These are phyloP conservation scores for Halocynthia roretzi DNA, from an alignment of 23 tunicate genomes.

Conservation along the genomic window DNA sequence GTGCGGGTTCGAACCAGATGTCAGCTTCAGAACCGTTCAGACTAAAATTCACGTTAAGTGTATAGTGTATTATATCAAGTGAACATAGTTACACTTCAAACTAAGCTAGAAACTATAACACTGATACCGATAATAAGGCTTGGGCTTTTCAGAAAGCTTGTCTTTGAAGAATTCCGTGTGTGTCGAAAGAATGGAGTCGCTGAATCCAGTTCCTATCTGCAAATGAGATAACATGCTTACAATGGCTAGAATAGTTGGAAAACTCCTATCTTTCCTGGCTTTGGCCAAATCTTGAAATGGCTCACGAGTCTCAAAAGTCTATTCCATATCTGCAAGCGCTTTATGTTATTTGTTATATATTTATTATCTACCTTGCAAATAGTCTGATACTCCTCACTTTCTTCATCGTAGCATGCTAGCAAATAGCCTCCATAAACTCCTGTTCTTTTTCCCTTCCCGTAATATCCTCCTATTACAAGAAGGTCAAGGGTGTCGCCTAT, in stretches of 20 bases:
- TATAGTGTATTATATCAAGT: background rate
- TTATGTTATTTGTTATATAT: no score
- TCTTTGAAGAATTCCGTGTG: constrained; percentile 80
- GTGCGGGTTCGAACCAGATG: constrained; percentile 93
- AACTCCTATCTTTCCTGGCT: background rate
- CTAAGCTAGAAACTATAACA: background rate
- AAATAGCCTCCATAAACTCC: constrained; percentile 92
- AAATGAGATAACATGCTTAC: background rate
- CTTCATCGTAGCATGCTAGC: constrained; percentile 92
- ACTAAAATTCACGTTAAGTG: constrained; percentile 19
- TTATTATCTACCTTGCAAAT: constrained; percentile 69
- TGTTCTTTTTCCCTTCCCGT: constrained; percentile 91
- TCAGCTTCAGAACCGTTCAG: constrained; percentile 85
- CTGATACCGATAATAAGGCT: constrained; percentile 68
- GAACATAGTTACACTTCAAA: background rate
- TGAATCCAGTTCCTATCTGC: constrained; percentile 96
- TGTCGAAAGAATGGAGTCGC: constrained; percentile 63
- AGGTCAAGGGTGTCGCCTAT: constrained; percentile 96
- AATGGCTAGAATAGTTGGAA: background rate
- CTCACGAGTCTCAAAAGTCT: no score
- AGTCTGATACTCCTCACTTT: constrained; percentile 96
- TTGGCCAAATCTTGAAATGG: background rate
- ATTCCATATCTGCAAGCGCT: no score
- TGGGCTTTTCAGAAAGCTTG: constrained; percentile 58
- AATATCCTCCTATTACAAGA: constrained; percentile 90